Percentiles rank a stretch among this genome's conserved stretches.
Conservation (phyloP, 2,888 invertebrate genomes). For the Lasioglossum calceatum region DNA sequence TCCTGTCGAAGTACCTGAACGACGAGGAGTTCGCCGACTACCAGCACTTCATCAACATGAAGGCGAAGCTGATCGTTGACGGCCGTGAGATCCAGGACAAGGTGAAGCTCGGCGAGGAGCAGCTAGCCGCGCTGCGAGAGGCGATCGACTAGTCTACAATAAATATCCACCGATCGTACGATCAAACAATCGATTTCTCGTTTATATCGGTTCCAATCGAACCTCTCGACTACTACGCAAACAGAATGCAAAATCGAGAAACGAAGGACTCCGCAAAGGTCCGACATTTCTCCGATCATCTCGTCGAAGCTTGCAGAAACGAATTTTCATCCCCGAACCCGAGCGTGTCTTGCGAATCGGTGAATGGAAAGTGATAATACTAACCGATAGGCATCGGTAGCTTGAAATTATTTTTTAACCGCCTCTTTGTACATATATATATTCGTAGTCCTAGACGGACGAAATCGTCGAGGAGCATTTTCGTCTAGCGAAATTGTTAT, state of each 20-base stretch:
- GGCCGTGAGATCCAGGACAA: slow-evolving; percentile 93
- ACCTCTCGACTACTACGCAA: slow-evolving; percentile 13
- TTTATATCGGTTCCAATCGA: not conserved
- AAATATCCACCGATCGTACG: slow-evolving; percentile 38
- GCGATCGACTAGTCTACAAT: slow-evolving; percentile 83
- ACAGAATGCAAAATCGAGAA: not conserved
- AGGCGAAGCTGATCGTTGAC: slow-evolving; percentile 93
- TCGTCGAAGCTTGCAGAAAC: slow-evolving; percentile 3
- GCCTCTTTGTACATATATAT: slow-evolving; percentile 43
- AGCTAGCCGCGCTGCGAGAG: slow-evolving; percentile 89
- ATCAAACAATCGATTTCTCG: slow-evolving; percentile 40
- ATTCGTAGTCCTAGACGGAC: slow-evolving; percentile 41
- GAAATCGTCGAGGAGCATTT: slow-evolving; percentile 9
- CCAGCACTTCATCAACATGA: slow-evolving; percentile 94
- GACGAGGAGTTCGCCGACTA: slow-evolving; percentile 92
- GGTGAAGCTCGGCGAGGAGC: slow-evolving; percentile 93
- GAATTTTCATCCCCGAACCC: not conserved
- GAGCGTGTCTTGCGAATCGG: slow-evolving; percentile 35
- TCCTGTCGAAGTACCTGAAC: slow-evolving; percentile 90
- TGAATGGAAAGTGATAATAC: slow-evolving; percentile 57
- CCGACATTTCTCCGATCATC: not conserved
- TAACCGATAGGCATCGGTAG: slow-evolving; percentile 43
- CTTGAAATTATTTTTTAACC: slow-evolving; percentile 37
- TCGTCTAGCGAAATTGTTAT: not conserved
- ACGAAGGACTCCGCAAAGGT: not conserved